These are phyloP conservation scores for Petroica traversi DNA, from an alignment of 2,113 vertebrate genomes.

Conservation along the genomic window DNA sequence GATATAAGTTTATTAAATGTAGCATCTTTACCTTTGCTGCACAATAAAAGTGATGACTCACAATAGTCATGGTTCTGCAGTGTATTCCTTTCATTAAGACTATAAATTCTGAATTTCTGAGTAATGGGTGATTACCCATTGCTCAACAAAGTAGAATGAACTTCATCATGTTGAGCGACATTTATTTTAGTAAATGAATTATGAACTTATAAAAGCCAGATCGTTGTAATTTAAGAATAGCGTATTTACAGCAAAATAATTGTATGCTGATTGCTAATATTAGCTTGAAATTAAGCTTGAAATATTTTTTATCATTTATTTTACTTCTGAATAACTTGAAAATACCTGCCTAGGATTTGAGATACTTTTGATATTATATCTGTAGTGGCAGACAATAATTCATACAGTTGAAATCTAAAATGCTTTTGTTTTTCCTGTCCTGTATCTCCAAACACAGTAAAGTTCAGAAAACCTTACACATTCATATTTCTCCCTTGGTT, in stretches of 20 bases:
- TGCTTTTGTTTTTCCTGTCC: not conserved
- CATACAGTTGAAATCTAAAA: not conserved
- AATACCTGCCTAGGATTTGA: not conserved
- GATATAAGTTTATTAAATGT: not conserved
- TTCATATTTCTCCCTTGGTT: not conserved
- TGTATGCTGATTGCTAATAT: not conserved
- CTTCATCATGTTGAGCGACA: not conserved
- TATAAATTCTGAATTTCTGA: not conserved
- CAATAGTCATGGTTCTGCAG: not conserved
- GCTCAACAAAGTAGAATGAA: not conserved
- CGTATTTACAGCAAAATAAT: not conserved
- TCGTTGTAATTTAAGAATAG: not conserved
- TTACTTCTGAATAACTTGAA: not conserved
- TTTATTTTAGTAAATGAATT: not conserved
- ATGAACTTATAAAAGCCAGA: not conserved
- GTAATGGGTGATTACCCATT: not conserved
- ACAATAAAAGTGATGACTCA: not conserved
- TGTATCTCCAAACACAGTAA: not conserved
- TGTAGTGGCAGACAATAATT: not conserved
- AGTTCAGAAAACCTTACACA: not conserved
- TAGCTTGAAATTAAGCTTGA: not conserved
- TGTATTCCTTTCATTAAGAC: not conserved
- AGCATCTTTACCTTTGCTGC: not conserved
- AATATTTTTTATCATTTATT: not conserved
- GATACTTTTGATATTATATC: not conserved